phyloP scores from a whole-genome alignment of 2,113 vertebrate species.

The Zosterops pallidus region DNA sequence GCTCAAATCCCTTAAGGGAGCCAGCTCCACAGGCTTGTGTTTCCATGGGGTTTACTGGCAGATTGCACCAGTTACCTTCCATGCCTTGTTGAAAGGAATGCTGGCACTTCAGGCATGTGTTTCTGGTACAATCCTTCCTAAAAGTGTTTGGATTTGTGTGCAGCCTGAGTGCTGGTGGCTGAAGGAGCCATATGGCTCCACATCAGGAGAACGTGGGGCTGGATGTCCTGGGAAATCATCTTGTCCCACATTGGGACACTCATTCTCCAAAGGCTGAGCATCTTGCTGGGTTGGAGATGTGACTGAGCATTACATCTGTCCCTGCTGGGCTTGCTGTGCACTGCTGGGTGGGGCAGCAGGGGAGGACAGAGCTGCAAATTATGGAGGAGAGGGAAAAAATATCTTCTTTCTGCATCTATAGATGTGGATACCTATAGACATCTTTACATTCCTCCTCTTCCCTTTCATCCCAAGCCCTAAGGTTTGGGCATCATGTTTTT shows the following conservation, averaged over 20 bases:
- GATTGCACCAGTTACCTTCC: neutral
- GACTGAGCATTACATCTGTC: neutral
- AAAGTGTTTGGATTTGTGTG: neutral
- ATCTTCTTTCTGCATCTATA: neutral
- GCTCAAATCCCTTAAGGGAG: conserved; percentile 5
- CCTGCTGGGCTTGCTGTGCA: neutral
- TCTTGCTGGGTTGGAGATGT: neutral
- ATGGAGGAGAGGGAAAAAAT: neutral
- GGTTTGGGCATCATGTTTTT: conserved; percentile 53
- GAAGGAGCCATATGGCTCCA: neutral
- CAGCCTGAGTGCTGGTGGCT: neutral
- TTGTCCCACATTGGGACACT: neutral
- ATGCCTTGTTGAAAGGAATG: neutral
- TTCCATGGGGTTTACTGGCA: neutral
- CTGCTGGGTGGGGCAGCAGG: neutral
- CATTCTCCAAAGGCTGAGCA: neutral
- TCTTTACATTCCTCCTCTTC: neutral
- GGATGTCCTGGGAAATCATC: neutral
- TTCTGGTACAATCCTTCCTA: neutral
- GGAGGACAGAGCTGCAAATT: neutral
- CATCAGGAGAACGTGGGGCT: neutral
- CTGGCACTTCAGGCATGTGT: neutral
- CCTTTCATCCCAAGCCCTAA: neutral
- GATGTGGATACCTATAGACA: neutral
- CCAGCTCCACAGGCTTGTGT: neutral